Conservation (phyloP, 2,888 invertebrate species). For the Mycogona germanica region DNA sequence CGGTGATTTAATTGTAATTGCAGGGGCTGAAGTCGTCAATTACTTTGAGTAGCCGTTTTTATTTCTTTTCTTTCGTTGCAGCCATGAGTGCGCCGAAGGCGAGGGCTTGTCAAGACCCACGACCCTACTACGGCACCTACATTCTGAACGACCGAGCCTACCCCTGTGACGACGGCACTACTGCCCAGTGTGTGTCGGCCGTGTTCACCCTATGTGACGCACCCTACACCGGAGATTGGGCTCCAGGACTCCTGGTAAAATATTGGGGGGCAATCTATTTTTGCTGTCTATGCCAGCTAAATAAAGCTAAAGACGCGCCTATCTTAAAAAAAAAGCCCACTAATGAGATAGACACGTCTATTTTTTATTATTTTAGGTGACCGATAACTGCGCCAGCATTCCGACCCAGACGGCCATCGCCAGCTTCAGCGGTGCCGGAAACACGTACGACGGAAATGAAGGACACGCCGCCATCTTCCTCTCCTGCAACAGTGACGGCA, state of each 20-base stretch:
- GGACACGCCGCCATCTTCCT: conserved; percentile 14
- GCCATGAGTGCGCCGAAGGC: no score
- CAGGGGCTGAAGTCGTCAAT: no score
- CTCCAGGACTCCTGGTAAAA: neutral
- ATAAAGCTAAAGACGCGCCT: no score
- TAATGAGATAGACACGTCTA: no score
- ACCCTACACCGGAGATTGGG: conserved; percentile 12
- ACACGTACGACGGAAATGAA: conserved; percentile 5
- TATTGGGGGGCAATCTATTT: no score
- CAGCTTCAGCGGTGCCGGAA: conserved; percentile 13
- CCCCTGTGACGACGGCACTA: conserved; percentile 12
- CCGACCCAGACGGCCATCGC: conserved; percentile 10
- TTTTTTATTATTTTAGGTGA: conserved; percentile 9
- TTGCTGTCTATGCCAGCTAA: neutral
- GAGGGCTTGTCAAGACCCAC: conserved; percentile 10
- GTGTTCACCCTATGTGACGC: conserved; percentile 11
- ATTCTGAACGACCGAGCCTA: conserved; percentile 11
- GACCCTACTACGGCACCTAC: conserved; percentile 13
- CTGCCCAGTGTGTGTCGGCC: conserved; percentile 13
- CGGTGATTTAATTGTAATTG: no score
- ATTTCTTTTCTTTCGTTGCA: no score
- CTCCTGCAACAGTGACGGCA: conserved; percentile 9
- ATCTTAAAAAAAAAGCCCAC: no score
- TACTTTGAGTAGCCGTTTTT: no score
- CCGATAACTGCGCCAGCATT: conserved; percentile 8